A percentile compares a stretch with the other conserved stretches of the same genome.
phyloP scores from a whole-genome alignment of 2,797 vertebrate genomes.

The Emys orbicularis region DNA sequence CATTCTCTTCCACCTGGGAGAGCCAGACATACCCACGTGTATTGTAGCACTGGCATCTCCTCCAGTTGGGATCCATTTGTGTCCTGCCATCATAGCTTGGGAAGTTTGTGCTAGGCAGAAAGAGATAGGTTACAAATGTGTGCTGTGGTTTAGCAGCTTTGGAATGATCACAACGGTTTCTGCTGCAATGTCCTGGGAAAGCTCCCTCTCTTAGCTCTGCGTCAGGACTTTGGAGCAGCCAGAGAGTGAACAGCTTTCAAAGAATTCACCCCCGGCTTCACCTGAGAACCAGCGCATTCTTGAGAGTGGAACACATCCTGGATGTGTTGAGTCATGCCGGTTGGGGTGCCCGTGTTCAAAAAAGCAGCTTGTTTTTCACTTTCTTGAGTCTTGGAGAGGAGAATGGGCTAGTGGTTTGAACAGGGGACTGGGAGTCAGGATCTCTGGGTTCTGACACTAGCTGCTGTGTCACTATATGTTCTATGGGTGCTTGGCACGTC shows the following conservation, averaged over 20 bases:
- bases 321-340: neutral
- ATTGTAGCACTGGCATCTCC: accelerated
- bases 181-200: neutral
- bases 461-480: neutral
- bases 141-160: neutral
- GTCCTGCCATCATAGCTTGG: neutral
- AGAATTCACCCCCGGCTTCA: neutral
- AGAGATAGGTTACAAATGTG: accelerated
- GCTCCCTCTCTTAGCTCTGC: neutral
- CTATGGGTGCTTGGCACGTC: neutral
- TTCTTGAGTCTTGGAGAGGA: neutral
- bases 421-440: neutral
- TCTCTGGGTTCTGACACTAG: neutral
- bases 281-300: neutral
- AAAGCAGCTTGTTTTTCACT: neutral
- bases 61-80: neutral
- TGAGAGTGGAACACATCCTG: neutral
- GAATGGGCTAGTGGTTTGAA: neutral
- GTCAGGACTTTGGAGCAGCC: neutral
- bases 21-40: accelerated
- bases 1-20: accelerated
- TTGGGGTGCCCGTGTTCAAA: neutral
- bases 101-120: neutral
- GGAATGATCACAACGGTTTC: neutral
- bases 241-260: neutral